These are phyloP conservation scores for Pteria penguin DNA, from an alignment of 2,888 invertebrate species.

Conservation along the genomic window DNA sequence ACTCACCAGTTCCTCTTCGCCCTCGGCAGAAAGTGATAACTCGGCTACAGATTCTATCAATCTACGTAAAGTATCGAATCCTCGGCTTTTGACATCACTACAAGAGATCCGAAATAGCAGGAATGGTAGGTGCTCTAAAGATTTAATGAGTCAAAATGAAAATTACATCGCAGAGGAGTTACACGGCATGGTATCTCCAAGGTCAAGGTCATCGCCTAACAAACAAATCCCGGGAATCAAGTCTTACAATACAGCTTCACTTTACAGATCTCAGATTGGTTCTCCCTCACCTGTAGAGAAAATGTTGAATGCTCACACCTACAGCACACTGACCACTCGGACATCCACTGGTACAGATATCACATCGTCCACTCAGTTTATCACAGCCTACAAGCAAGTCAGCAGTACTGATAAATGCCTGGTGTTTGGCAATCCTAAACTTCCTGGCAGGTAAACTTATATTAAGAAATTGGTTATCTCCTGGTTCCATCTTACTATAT, in stretches of 20 bases:
- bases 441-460: conserved; percentile 72
- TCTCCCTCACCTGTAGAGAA: conserved; percentile 57
- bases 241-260: background rate
- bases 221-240: conserved; percentile 1
- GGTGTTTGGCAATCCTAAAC: conserved; percentile 72
- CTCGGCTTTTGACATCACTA: conserved; percentile 62
- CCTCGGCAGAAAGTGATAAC: conserved; percentile 12
- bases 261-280: conserved; percentile 29
- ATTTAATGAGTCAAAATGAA: background rate
- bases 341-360: conserved; percentile 77
- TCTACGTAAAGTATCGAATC: conserved; percentile 66
- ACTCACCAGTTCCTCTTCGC: conserved; percentile 22
- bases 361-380: conserved; percentile 59
- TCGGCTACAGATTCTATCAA: conserved; percentile 27
- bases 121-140: background rate
- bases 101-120: background rate
- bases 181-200: background rate
- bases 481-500: too few relatives aligned
- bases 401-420: conserved; percentile 69
- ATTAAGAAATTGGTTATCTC: too few relatives aligned
- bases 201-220: background rate
- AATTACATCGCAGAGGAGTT: background rate
- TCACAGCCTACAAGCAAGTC: conserved; percentile 73
- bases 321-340: conserved; percentile 69
- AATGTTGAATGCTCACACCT: conserved; percentile 63